Conservation (phyloP, 2,113 vertebrate species). For the Chaetodon auriga region DNA sequence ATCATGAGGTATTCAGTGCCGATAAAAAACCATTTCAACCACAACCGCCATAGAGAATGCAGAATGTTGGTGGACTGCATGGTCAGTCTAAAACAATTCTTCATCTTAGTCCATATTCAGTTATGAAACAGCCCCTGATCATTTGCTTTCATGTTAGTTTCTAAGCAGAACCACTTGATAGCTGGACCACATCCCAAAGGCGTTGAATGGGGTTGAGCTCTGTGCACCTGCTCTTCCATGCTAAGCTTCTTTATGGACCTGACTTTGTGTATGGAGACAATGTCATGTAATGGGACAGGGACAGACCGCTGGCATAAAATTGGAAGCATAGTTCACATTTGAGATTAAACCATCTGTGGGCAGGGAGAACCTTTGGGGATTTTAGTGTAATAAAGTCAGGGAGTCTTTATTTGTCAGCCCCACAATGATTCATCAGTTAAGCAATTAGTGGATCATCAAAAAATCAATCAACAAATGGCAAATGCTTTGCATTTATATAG, state of each 20-base stretch:
- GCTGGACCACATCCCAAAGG: not conserved
- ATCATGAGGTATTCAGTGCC: not conserved
- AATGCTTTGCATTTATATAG: too few species aligned
- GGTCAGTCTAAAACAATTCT: not conserved
- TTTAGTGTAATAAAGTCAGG: not conserved
- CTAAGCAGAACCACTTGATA: not conserved
- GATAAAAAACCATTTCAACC: not conserved
- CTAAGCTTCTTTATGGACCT: not conserved
- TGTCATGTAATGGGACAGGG: not conserved
- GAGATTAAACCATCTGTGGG: not conserved
- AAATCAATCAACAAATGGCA: not conserved
- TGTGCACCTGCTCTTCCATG: too few species aligned
- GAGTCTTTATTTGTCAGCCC: too few species aligned
- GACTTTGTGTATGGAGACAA: not conserved
- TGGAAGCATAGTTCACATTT: not conserved
- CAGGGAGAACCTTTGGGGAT: not conserved
- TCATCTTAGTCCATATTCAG: not conserved
- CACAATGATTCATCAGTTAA: not conserved
- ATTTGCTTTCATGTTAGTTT: constrained; percentile 1
- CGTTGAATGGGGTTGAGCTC: not conserved
- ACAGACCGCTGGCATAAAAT: not conserved
- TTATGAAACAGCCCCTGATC: not conserved
- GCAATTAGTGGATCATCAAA: not conserved
- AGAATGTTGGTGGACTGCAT: not conserved
- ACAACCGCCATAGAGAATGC: not conserved